Percentiles rank a stretch among this genome's conserved stretches.
Evolutionary conservation across 2,797 vertebrate genomes (phyloP).

Genomic region (Eremophila alpestris): DNA sequence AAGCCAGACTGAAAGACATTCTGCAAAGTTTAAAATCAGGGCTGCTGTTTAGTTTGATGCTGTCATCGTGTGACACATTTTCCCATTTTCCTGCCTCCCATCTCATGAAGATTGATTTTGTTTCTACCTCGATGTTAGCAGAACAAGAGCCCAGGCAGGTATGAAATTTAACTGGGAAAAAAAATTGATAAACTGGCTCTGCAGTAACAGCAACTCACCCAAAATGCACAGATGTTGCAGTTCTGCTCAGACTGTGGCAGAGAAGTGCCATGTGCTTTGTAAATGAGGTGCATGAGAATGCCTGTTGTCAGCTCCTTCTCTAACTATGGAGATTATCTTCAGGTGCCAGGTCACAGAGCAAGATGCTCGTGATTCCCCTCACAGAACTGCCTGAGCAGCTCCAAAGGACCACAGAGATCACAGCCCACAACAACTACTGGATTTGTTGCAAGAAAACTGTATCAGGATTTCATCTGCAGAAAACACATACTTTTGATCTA

Average conservation of each 20-base stretch:
- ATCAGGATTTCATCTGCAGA: background rate
- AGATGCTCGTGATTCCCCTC: background rate
- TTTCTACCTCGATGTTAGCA: background rate
- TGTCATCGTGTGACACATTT: background rate
- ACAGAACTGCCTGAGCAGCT: background rate
- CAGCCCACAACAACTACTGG: background rate
- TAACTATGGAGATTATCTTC: background rate
- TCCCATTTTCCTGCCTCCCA: background rate
- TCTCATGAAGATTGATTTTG: background rate
- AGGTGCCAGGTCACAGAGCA: background rate
- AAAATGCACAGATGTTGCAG: background rate
- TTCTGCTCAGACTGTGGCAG: background rate
- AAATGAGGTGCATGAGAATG: background rate
- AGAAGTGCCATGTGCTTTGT: background rate
- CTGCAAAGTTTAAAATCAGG: background rate
- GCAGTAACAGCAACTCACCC: background rate
- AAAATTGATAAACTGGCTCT: background rate
- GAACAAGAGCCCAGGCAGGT: background rate
- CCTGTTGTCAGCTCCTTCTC: background rate
- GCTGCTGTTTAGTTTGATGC: background rate
- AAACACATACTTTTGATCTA: background rate
- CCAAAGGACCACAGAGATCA: background rate
- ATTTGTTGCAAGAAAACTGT: background rate
- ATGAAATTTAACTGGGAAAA: background rate
- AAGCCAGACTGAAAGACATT: background rate